These are phyloP conservation scores for Hartigia nigra DNA, from an alignment of 2,888 invertebrate genomes.

Conservation along the genomic window DNA sequence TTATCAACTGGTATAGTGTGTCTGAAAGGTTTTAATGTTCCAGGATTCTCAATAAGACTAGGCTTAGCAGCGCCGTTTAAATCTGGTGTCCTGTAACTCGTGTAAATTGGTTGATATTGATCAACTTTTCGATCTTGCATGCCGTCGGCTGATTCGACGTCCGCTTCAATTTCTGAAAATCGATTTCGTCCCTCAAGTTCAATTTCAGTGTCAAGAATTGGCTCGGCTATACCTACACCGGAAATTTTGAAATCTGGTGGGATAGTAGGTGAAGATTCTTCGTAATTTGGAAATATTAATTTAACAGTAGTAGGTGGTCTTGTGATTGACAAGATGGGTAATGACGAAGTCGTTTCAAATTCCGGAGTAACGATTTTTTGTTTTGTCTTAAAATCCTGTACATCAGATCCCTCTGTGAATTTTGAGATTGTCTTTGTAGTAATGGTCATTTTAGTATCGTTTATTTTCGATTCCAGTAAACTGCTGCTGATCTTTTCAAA, in stretches of 20 bases:
- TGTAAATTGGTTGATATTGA: conserved; percentile 50
- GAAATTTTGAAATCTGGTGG: conserved; percentile 35
- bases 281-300: background rate
- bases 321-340: background rate
- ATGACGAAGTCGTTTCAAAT: background rate
- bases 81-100: conserved; percentile 60
- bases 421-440: background rate
- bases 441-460: background rate
- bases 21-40: conserved; percentile 57
- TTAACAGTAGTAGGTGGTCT: background rate
- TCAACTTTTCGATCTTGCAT: conserved; percentile 40
- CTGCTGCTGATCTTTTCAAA: background rate
- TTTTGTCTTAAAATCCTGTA: background rate
- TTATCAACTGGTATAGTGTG: conserved; percentile 63
- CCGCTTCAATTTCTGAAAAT: conserved; percentile 44
- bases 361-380: background rate
- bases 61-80: conserved; percentile 45
- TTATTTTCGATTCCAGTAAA: background rate
- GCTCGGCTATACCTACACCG: conserved; percentile 62
- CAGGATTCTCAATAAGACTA: conserved; percentile 55
- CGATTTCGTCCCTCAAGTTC: conserved; percentile 55
- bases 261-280: background rate
- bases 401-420: background rate
- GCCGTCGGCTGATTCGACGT: conserved; percentile 28
- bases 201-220: conserved; percentile 56